Conservation (phyloP, 2,888 invertebrate species). For the Lacanobia oleracea region DNA sequence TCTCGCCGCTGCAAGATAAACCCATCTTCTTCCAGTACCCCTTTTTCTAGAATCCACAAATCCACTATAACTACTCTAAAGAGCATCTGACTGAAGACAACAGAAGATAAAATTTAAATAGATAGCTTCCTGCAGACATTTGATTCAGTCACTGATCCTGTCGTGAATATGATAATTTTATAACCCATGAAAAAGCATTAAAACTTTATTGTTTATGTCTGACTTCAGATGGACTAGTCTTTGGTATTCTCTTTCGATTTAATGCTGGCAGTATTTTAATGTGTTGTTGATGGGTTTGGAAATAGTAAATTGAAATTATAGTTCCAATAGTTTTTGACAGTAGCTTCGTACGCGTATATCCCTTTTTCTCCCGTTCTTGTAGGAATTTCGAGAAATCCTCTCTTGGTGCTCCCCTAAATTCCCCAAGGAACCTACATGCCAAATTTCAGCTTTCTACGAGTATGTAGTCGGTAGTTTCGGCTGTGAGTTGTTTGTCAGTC, state of each 20-base stretch:
- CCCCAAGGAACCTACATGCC: no score
- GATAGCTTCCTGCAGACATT: conserved; percentile 1
- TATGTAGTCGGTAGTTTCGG: no score
- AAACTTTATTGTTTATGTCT: conserved; percentile 70
- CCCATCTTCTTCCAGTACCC: no score
- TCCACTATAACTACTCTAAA: neutral
- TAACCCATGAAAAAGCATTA: conserved; percentile 70
- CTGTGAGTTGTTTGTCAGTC: no score
- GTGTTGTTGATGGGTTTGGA: neutral
- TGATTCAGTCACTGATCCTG: conserved; percentile 20
- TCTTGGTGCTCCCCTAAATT: no score
- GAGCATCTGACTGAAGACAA: neutral
- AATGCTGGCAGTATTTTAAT: neutral
- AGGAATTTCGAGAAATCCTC: no score
- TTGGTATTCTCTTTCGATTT: conserved; percentile 22
- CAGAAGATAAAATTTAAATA: neutral
- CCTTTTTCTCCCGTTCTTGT: no score
- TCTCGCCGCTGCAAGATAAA: no score
- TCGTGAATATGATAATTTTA: conserved; percentile 74
- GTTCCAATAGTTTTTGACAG: no score
- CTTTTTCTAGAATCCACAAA: neutral
- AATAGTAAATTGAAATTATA: neutral
- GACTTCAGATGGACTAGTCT: conserved; percentile 45
- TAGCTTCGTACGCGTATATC: no score
- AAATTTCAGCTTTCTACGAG: no score